Percentiles rank a stretch among this genome's conserved stretches.
phyloP scores from a whole-genome alignment of 2,888 invertebrate species.

The Ophioninae sp. region DNA sequence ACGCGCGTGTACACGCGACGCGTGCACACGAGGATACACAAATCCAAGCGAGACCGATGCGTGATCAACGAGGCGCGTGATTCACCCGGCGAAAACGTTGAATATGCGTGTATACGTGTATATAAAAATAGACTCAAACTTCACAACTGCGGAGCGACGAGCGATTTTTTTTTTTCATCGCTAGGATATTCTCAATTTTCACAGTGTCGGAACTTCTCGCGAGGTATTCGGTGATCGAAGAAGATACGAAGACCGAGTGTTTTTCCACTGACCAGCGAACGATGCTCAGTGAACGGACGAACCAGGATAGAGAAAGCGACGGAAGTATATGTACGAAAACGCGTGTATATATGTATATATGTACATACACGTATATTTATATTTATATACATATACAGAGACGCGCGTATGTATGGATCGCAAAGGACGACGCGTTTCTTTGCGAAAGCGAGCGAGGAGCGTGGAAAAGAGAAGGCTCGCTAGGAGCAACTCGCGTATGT shows the following conservation, averaged over 20 bases:
- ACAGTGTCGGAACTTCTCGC: background rate
- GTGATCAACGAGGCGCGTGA: constrained; percentile 72
- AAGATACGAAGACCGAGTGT: constrained; percentile 29
- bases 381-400: background rate
- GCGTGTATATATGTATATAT: background rate
- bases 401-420: background rate
- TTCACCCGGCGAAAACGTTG: constrained; percentile 73
- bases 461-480: constrained; percentile 43
- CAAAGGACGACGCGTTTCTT: constrained; percentile 23
- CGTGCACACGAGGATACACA: constrained; percentile 26
- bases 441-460: constrained; percentile 23
- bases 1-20: constrained; percentile 6
- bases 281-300: constrained; percentile 13
- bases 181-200: background rate
- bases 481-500: constrained; percentile 4
- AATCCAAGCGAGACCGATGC: constrained; percentile 45
- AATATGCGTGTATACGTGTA: constrained; percentile 40
- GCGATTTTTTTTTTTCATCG: background rate
- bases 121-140: constrained; percentile 25
- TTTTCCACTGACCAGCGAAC: background rate
- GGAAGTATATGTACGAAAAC: constrained; percentile 2
- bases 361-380: background rate
- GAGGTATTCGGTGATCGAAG: constrained; percentile 5
- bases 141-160: background rate
- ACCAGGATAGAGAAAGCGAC: constrained; percentile 27